These are phyloP conservation scores for Acholoe squamosa DNA, from an alignment of 2,888 invertebrate species.

Conservation along the genomic window DNA sequence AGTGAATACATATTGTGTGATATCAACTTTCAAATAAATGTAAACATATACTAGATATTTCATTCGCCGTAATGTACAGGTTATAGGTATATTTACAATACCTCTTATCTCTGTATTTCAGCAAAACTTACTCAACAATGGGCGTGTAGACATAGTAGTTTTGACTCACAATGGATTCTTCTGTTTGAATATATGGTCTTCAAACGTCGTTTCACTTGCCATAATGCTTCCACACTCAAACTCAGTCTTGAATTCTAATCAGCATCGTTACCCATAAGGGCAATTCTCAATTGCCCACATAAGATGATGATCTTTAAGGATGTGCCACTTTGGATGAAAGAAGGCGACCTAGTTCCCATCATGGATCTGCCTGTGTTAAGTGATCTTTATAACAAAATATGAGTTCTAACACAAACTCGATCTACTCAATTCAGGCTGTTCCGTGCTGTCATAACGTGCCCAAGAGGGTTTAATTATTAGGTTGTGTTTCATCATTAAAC, in stretches of 20 bases:
- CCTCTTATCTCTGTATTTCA: no score
- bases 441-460: background rate
- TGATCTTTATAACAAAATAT: background rate
- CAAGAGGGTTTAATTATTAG: slow-evolving; percentile 46
- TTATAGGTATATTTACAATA: no score
- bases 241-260: background rate
- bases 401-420: slow-evolving; percentile 16
- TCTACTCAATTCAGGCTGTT: background rate
- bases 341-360: background rate
- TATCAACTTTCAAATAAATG: no score
- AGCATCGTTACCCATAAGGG: background rate
- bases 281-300: background rate
- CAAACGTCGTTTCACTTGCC: no score
- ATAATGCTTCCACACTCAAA: background rate
- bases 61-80: no score
- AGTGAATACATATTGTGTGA: no score
- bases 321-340: slow-evolving; percentile 25
- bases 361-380: background rate
- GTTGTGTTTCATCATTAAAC: slow-evolving; percentile 55
- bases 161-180: no score
- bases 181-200: no score
- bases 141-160: no score
- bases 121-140: no score
- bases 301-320: slow-evolving; percentile 24
- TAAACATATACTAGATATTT: no score